Percentiles rank a stretch among this genome's conserved stretches.
Evolutionary conservation across 2,888 invertebrate species (phyloP).

Genomic region (Drosophila austrosaltans): DNA sequence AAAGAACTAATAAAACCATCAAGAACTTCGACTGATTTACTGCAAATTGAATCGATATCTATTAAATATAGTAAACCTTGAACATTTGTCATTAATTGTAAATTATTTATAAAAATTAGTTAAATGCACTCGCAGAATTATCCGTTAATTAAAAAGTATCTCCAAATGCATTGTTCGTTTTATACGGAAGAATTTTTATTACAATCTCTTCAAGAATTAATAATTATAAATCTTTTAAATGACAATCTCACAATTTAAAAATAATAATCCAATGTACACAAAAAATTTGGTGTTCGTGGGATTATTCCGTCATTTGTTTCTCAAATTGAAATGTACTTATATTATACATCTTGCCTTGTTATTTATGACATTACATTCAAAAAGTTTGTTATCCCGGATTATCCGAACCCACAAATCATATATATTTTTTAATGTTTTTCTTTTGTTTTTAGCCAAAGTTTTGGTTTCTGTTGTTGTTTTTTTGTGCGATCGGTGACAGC

Average conservation of each 20-base stretch:
- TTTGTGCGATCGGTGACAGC: constrained; percentile 58
- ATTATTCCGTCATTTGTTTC: not conserved
- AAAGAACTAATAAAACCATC: no score
- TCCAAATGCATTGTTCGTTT: no score
- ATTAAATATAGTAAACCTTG: no score
- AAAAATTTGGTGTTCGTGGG: not conserved
- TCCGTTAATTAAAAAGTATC: no score
- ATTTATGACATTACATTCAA: constrained; percentile 7
- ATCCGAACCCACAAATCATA: constrained; percentile 39
- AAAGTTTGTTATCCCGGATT: constrained; percentile 46
- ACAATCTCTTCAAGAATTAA: no score
- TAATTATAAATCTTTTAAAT: not conserved
- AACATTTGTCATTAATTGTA: no score
- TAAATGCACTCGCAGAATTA: no score
- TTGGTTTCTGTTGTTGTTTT: constrained; percentile 44
- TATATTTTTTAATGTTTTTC: constrained; percentile 25
- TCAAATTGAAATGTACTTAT: not conserved
- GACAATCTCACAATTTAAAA: not conserved
- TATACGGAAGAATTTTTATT: no score
- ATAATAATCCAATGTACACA: not conserved
- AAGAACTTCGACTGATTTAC: no score
- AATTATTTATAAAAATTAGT: no score
- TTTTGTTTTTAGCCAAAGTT: not conserved
- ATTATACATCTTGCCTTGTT: not conserved
- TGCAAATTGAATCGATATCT: no score